Evolutionary conservation across 2,888 invertebrate species (phyloP), one percentile per base, ranked within the genome.

Genomic region (Caenorhabditis wallacei): DNA sequence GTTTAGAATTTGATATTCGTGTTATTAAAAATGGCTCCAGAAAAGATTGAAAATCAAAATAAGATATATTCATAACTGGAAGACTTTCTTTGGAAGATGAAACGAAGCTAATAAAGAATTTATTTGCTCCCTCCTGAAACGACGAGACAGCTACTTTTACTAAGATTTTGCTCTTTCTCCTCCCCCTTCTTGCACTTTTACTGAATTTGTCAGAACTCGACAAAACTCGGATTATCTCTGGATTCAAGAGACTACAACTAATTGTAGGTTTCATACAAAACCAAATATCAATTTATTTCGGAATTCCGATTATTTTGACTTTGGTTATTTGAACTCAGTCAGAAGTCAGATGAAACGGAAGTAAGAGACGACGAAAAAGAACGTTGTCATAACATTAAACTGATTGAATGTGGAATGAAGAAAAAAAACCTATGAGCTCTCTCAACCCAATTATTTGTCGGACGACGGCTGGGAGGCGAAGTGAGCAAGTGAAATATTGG

Each of bases 401-500:
- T 64, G 64, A 74, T 74, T 56, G 56, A 66, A 75, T 75, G 48
- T 75, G 75, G n/a, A n/a, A n/a, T n/a, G n/a, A n/a, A n/a, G n/a
- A 11, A 46, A 22, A 10, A 61, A 24, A 53, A 40, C 59, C 48
- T 37, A 16, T 46, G 43, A 11, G 43, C 57, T 48, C 22, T 48
- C 22, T 64, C 54, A 59, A 68, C 68, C 48, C 68, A 26, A 75
- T 75, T 75, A 75, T 75, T 51, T 30, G 30, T 30, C 8, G 30
- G 30, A 30, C 51, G 40, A 20, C 22, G 61, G 13, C 61, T 61
- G 16, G 24, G 43, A 61, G 46, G 16, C n/a, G 40, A 43, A 26
- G 20, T 35, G 18, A n/a, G 18, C 43, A 54, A 68, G 37, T 37
- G 40, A 56, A 40, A 35, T 46, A 24, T 24, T 16, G 37, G 20